Base-by-base conservation (phyloP, 2,113 vertebrate genomes). In the Vanacampus margaritifer region DNA sequence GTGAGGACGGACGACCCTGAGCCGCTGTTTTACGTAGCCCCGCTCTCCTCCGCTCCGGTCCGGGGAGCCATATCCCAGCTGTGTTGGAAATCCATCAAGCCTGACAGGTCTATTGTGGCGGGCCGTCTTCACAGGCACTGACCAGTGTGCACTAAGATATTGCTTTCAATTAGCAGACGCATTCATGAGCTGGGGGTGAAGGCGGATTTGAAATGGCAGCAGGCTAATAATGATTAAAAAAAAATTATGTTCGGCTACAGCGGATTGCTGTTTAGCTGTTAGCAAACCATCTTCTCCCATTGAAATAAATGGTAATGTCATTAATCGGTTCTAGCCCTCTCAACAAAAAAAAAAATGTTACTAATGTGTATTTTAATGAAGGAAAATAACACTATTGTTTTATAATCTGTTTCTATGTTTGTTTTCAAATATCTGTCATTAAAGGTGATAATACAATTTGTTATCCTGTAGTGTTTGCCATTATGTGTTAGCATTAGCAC, bases 51-150 rank as follows among this genome's bases (percentile, higher is more conserved):
- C 84, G 87, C 81, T 86, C 87, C 64, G 64, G 83, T 89, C 78
- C 82, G 79, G 75, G 71, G 78, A 82, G 74, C 85, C 80, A 81
- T 84, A 86, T 81, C 82, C 80, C 79, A 87, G 86, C 83, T 88
- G 86, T 85, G 82, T 80, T 87, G 86, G 74, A 88, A 85, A 90
- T 90, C 88, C 88, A 91, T 91, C 89, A 91, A 86, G 73, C 82
- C 79, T 91, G 90, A 91, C 91, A 91, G 89, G 84, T 89, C 86
- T 84, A 90, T 90, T 91, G 89, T 89, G 74, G 79, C 72, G 78
- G 65, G 80, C 24, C 84, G 80, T 85, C 87, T 79, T 90, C 86
- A 88, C 80, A 86, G 84, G 71, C 84, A 86, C 81, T 79, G 84
- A 83, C 87, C 83, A 82, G 74, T 78, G 65, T 56, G 74, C 82